Base-by-base conservation (phyloP, 2,888 invertebrate species). In the Acrobasis consociella region DNA sequence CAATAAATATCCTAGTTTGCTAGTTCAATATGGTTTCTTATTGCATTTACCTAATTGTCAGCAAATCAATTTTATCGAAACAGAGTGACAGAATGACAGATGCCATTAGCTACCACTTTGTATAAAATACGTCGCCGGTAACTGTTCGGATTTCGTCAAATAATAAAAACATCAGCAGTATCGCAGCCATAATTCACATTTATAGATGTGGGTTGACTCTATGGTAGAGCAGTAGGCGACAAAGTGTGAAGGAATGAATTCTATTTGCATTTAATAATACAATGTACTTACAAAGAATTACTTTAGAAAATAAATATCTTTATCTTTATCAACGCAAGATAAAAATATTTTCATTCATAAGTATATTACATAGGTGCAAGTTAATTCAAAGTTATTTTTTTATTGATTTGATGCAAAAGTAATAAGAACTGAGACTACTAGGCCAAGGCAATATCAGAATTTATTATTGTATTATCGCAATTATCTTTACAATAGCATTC, bases 211-310 rank as follows among this genome's bases (percentile, higher is more conserved):
- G 37, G 31, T 15, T 15, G 38, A 56, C 5, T 31, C 46, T 46
- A 11, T 42, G 42, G 42, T 56, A 42, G 56, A 56, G 56, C 38
- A 8, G 42, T 46, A 42, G 46, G 22, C 22, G 56, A 46, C 42
- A n/a, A 17, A 17, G 56, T 42, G 56, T 56, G 17, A 56, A 56
- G 17, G 17, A 16, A 8, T 42, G 49, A 59, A 49, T 59, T 49
- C 0, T 31, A 49, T 59, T 49, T 37, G 31, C 58, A 49, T 49
- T 49, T 17, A 49, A 9, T 50, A 46, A 31, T 31, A 31, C 7
- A 31, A 31, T n/a, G n/a, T n/a, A 31, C 31, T 5, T 7, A 31
- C 8, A 31, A 31, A 31, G n/a, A n/a, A n/a, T n/a, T n/a, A n/a
- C n/a, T n/a, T n/a, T n/a, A n/a, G n/a, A n/a, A n/a, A n/a, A n/a